Conservation (phyloP, 2,113 vertebrate species). For the Sinocyclocheilus anshuiensis region DNA sequence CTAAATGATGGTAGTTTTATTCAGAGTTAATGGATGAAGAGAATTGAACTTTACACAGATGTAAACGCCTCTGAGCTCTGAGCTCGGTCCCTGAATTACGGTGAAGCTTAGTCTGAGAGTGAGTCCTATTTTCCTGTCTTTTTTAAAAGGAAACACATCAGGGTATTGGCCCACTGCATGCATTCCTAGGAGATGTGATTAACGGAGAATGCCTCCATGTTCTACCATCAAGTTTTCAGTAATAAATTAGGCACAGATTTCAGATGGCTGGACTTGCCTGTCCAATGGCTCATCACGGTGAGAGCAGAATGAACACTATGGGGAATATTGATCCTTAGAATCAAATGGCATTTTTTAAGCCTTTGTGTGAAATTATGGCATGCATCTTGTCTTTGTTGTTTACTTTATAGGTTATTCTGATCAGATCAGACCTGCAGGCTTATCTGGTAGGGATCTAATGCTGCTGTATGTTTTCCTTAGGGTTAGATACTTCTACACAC, state of each 20-base stretch:
- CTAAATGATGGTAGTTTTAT: slow-evolving; percentile 75
- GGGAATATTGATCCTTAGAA: slow-evolving; percentile 58
- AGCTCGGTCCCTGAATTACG: slow-evolving; percentile 70
- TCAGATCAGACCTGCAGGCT: slow-evolving; percentile 4
- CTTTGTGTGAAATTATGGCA: slow-evolving; percentile 47
- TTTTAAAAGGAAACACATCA: slow-evolving; percentile 69
- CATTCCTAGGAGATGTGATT: slow-evolving; percentile 79
- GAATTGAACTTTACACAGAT: slow-evolving; percentile 76
- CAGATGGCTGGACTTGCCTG: slow-evolving; percentile 70
- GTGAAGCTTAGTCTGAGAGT: slow-evolving; percentile 63
- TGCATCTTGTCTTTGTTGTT: slow-evolving; percentile 45
- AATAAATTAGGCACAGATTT: slow-evolving; percentile 78
- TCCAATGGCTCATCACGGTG: slow-evolving; percentile 59
- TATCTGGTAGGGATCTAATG: slow-evolving; percentile 16
- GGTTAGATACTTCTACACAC: background rate
- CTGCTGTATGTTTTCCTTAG: background rate
- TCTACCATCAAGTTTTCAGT: slow-evolving; percentile 68
- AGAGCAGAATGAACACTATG: slow-evolving; percentile 50
- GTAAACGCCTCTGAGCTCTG: slow-evolving; percentile 71
- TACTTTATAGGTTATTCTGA: slow-evolving; percentile 23
- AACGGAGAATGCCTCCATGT: slow-evolving; percentile 77
- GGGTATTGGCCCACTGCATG: slow-evolving; percentile 74
- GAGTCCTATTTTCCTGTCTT: slow-evolving; percentile 70
- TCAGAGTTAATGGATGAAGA: slow-evolving; percentile 74
- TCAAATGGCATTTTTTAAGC: slow-evolving; percentile 57